Conservation (phyloP, 1,140 invertebrate species). For the Trichonephila clavipes region DNA sequence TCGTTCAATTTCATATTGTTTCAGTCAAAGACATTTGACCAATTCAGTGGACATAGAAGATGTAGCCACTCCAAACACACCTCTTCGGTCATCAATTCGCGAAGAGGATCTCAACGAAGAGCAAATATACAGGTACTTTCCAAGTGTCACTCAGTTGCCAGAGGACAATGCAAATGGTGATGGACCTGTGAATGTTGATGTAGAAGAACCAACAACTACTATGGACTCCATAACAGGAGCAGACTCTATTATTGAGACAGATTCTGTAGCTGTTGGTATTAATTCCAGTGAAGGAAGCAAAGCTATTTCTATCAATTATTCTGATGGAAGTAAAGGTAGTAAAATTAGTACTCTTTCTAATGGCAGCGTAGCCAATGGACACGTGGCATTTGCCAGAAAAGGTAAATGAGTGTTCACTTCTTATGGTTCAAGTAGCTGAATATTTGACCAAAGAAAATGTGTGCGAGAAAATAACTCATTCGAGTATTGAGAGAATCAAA, state of each 20-base stretch:
- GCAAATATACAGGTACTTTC: conserved; percentile 78
- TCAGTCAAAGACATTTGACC: conserved; percentile 83
- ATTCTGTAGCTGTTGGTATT: conserved; percentile 76
- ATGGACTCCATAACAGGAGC: conserved; percentile 61
- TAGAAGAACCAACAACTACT: conserved; percentile 77
- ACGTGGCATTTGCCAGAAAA: conserved; percentile 77
- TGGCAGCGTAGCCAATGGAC: conserved; percentile 81
- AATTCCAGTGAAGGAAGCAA: conserved; percentile 79
- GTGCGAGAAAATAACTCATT: background rate
- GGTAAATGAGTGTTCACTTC: conserved; percentile 33
- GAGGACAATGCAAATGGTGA: conserved; percentile 30
- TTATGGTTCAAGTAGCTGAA: conserved; percentile 22
- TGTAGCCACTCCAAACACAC: conserved; percentile 76
- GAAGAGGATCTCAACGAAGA: conserved; percentile 66
- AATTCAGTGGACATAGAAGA: conserved; percentile 75
- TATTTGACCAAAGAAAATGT: conserved; percentile 37
- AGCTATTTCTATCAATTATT: conserved; percentile 79
- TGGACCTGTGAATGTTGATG: conserved; percentile 17
- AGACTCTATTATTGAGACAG: conserved; percentile 70
- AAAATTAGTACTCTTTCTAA: conserved; percentile 82
- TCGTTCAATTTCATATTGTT: conserved; percentile 77
- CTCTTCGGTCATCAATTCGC: conserved; percentile 50
- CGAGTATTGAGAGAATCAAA: conserved; percentile 17
- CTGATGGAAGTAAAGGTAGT: conserved; percentile 78
- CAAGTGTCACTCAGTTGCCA: conserved; percentile 76